Evolutionary conservation across 2,888 invertebrate species (phyloP).

Genomic region (Lamellibrachia satsuma): DNA sequence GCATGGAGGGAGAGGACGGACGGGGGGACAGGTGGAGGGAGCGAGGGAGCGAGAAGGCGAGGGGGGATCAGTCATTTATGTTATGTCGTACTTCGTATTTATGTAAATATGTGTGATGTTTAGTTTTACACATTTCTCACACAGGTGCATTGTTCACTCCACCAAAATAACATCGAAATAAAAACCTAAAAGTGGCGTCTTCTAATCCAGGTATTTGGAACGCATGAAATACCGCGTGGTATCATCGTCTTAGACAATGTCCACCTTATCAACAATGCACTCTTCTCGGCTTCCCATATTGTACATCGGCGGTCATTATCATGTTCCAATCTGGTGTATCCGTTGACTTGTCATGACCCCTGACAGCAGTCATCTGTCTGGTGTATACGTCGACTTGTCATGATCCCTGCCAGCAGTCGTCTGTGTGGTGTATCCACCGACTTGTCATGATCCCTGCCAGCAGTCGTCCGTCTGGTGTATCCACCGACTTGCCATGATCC

Average conservation of each 20-base stretch:
- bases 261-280: not conserved
- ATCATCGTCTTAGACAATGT: not conserved
- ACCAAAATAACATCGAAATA: no score
- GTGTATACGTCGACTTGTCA: no score
- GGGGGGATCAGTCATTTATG: not conserved
- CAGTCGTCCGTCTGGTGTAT: not conserved
- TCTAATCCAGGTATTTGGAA: no score
- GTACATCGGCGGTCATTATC: not conserved
- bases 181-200: no score
- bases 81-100: no score
- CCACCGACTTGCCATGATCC: not conserved
- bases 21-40: not conserved
- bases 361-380: not conserved
- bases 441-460: no score
- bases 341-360: not conserved
- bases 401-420: not conserved
- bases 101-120: no score
- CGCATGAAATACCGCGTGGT: not conserved
- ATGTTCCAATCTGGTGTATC: not conserved
- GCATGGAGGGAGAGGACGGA: no score
- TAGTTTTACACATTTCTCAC: no score
- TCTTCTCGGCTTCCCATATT: not conserved
- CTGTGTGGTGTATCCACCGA: not conserved
- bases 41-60: constrained; percentile 22
- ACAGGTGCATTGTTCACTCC: no score